Evolutionary conservation across 2,888 invertebrate genomes (phyloP).

Genomic region (Mythimna impura): DNA sequence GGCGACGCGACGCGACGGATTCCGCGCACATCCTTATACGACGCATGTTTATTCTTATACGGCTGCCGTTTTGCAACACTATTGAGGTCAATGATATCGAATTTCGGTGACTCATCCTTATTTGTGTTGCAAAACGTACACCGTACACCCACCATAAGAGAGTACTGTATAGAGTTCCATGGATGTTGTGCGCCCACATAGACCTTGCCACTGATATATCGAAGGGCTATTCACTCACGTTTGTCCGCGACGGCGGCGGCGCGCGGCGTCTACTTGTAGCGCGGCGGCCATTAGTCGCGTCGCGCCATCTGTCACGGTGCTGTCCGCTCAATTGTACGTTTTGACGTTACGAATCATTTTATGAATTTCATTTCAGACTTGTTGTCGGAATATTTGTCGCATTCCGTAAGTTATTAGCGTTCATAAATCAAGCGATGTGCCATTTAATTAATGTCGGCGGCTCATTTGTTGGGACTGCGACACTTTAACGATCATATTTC

Average conservation of each 20-base stretch:
- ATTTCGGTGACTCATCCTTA: conserved; percentile 55
- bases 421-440: conserved; percentile 44
- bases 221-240: conserved; percentile 50
- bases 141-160: conserved; percentile 20
- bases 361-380: conserved; percentile 47
- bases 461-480: conserved; percentile 36
- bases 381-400: conserved; percentile 52
- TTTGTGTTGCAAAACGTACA: conserved; percentile 43
- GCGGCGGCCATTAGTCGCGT: conserved; percentile 28
- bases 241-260: conserved; percentile 22
- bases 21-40: conserved; percentile 47
- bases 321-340: conserved; percentile 48
- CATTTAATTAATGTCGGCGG: conserved; percentile 44
- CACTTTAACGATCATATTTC: conserved; percentile 33
- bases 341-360: conserved; percentile 51
- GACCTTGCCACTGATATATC: conserved; percentile 54
- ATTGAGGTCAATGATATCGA: conserved; percentile 66
- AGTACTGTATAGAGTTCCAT: conserved; percentile 1
- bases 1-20: neutral
- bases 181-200: conserved; percentile 31
- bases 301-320: conserved; percentile 40
- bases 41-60: conserved; percentile 42
- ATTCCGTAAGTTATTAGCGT: conserved; percentile 48
- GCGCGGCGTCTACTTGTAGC: conserved; percentile 46
- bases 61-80: conserved; percentile 50